Base-by-base conservation (phyloP, 2,888 invertebrate species). In the Hedya salicella region DNA sequence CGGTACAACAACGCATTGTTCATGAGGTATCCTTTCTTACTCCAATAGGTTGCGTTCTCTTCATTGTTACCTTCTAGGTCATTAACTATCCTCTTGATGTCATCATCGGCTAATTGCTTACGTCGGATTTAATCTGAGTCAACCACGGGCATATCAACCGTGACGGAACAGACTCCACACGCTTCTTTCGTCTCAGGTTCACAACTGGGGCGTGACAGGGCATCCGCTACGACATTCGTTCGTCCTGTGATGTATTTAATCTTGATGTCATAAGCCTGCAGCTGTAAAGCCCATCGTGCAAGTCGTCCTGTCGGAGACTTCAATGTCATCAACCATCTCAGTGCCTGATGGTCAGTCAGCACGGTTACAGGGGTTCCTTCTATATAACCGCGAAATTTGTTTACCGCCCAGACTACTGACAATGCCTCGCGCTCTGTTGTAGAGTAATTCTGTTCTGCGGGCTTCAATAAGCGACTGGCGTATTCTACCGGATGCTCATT, bases 181-280 rank as follows among this genome's bases (percentile, higher is more conserved):
- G n/a, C 8, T 9, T 17, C 14, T 8, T 32, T 13, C 4, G 1
- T 36, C 0, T 25, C 59, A 9, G 25, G 8, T 1, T 3, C 3
- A 16, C 42, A 54, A 3, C 8, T 4, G 3, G 57, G 57, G 1
- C 57, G 42, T 1, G 64, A 64, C 11, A 87, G 62, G 1, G 76
- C 73, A 68, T 89, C 87, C 0, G 84, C 86, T 0, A 48, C 48
- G 19, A 48, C 48, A 16, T 42, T 42, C 6, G 42, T 42, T 6
- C 42, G 16, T 6, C 42, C 42, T 6, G 48, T 9, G 19, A 11
- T 48, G 21, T 21, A 48, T 13, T 21, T 19, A 11, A 48, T 48
- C 4, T 19, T 48, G 11, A 48, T 19, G n/a, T 48, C 42, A 16
- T 16, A 42, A 3, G 42, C 42, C 9, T 42, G 42, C 42, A n/a